Evolutionary conservation across 2,797 vertebrate genomes (phyloP), one percentile per base, ranked within the genome.

Genomic region (Sebastes trivittatus): DNA sequence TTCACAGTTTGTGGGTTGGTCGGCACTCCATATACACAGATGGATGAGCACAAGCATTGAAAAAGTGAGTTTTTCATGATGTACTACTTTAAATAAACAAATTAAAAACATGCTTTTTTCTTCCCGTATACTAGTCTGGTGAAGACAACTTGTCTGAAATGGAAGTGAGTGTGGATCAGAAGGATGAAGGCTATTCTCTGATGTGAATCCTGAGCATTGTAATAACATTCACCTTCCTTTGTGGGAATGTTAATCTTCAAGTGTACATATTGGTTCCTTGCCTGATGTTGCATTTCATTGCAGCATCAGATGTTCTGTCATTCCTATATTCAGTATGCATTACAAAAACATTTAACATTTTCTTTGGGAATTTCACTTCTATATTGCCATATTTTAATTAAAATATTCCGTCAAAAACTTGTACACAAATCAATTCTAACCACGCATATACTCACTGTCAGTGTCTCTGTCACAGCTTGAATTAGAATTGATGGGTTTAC

Each of bases 401-500:
- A 72, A 74, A 69, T 29, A 42, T 61, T 63, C 58, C 73, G 34
- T 66, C 76, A 42, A 64, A 69, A 73, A 56, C 14, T 58, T 38
- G n/a, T 8, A 29, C 16, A 84, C 60, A 59, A 58, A 77, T 69
- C 70, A 71, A 3, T 52, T 29, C 10, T 4, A 62, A 73, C 30
- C 55, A 63, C 32, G 46, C 65, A 74, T 30, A 67, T 11, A 7
- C n/a, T 66, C 61, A 18, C 36, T 67, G 61, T 79, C 74, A 61
- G 32, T 25, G 11, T 72, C 59, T 65, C 55, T 34, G 79, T 84
- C 76, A 80, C 61, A 75, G 54, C 74, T 66, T 29, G 58, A 83
- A 88, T 90, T 78, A 63, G 49, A 89, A 71, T 38, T 68, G 85
- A 85, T 78, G 63, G 80, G 42, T 85, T 88, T 80, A 68, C 67